phyloP scores from a whole-genome alignment of 2,888 invertebrate species.

The Glomeris marginata region DNA sequence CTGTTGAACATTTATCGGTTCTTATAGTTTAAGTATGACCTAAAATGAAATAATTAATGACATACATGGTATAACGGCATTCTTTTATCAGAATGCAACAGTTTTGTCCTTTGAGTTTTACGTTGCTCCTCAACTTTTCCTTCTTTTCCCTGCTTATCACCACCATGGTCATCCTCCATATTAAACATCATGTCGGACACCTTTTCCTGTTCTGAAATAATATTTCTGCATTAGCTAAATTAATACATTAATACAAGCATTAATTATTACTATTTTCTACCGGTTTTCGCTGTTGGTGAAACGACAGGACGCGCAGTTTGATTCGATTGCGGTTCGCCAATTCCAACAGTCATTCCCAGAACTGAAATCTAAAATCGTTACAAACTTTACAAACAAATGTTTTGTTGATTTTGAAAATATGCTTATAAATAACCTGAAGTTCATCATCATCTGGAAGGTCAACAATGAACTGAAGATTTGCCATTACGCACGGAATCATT shows the following conservation, averaged over 20 bases:
- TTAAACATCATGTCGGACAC: slow-evolving; percentile 64
- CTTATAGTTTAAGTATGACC: slow-evolving; percentile 33
- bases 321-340: slow-evolving; percentile 28
- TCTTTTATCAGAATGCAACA: background rate
- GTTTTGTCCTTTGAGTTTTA: background rate
- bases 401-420: background rate
- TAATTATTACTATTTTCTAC: no score
- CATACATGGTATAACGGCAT: background rate
- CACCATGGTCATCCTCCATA: slow-evolving; percentile 50
- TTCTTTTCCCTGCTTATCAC: background rate
- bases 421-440: slow-evolving; percentile 33
- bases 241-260: no score
- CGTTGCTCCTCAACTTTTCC: background rate
- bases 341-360: slow-evolving; percentile 63
- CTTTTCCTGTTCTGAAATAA: slow-evolving; percentile 32
- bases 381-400: background rate
- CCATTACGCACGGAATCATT: slow-evolving; percentile 73
- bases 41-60: slow-evolving; percentile 23
- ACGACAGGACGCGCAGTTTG: background rate
- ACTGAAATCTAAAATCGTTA: slow-evolving; percentile 40
- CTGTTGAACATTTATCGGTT: no score
- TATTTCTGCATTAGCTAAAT: no score
- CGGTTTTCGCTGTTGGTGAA: background rate
- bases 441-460: slow-evolving; percentile 74
- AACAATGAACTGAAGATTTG: slow-evolving; percentile 62